Evolutionary conservation across 2,113 vertebrate species (phyloP), one percentile per base, ranked within the genome.

Genomic region (Tupaia chinensis): DNA sequence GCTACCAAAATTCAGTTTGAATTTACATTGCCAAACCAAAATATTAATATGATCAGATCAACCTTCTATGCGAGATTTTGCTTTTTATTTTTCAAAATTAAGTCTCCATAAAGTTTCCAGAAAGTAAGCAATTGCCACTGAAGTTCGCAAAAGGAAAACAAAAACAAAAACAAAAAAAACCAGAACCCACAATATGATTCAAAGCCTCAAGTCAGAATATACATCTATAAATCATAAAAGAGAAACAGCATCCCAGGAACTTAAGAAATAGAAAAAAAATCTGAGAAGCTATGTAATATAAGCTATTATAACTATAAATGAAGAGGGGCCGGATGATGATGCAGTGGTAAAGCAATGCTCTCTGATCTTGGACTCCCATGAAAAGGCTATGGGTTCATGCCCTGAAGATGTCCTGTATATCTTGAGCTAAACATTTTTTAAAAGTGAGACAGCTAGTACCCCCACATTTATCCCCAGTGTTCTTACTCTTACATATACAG

Each of bases 261-360:
- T 56, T 70, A 27, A 91, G 58, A 91, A 85, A 56, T 0, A 86
- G 66, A 68, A 91, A 94, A 73, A 80, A 94, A 73, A 80, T n/a
- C 2, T 66, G 53, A 74, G 63, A 60, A 56, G 19, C 3, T 66
- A 20, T 15, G 6, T 34, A 72, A 54, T 29, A n/a, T 69, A 65
- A 73, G 5, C 7, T 86, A 73, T 58, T 72, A 5, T 56, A 72
- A 14, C 29, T 56, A 83, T 54, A 56, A 82, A 68, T 66, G 2
- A 85, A 78, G 61, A 12, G 32, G 44, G 44, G 44, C 44, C 44
- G 5, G 44, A 44, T 44, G 44, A 44, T 44, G 44, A 44, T 44
- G 44, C 44, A 44, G 44, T 44, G 5, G 44, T 44, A 44, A 44
- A 44, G 44, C 44, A 44, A 44, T 44, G 44, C 5, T 44, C 44